Base-by-base conservation (phyloP, 2,797 vertebrate species). In the Lutjanus argentimaculatus region DNA sequence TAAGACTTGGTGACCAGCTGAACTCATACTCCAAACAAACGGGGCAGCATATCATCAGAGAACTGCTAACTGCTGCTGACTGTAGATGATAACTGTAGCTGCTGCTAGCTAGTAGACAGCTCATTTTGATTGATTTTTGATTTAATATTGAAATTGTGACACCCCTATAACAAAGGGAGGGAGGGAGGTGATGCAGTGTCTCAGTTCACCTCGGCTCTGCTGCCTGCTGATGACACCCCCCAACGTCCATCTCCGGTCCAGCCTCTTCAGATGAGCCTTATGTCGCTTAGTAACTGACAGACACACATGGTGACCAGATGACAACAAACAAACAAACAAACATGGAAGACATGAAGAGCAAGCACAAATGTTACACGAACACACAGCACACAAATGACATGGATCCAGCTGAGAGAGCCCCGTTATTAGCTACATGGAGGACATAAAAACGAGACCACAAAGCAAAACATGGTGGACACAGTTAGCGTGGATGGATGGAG, bases 171-270 rank as follows among this genome's bases (percentile, higher is more conserved):
- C 51, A 75, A 62, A 75, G 49, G 56, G 42, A 68, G 52, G 49
- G 64, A 45, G 59, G 93, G 92, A 83, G 80, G 82, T 67, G 84
- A 72, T 71, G 83, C 75, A 77, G 93, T 93, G 77, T 90, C 91
- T 93, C 77, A 86, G 87, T 95, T 99, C 99, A 99, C 99, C 99
- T 99, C 98, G 97, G 95, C 98, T 99, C 94, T 99, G 98, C 95
- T 99, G 99, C 93, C 98, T 97, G 98, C 98, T 99, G 97, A 99
- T 98, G 96, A 99, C 98, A 94, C 98, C 99, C 92, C 99, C 99
- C 95, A 99, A 96, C 67, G 99, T 99, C 99, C 99, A 99, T 95
- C 99, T 97, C 95, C 99, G 98, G 96, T 99, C 98, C 96, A 99
- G 97, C 91, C 98, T 97, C 95, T 98, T 97, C 97, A 99, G 97